Evolutionary conservation across 2,888 invertebrate species (phyloP).

Genomic region (Hoplodrina ambigua): DNA sequence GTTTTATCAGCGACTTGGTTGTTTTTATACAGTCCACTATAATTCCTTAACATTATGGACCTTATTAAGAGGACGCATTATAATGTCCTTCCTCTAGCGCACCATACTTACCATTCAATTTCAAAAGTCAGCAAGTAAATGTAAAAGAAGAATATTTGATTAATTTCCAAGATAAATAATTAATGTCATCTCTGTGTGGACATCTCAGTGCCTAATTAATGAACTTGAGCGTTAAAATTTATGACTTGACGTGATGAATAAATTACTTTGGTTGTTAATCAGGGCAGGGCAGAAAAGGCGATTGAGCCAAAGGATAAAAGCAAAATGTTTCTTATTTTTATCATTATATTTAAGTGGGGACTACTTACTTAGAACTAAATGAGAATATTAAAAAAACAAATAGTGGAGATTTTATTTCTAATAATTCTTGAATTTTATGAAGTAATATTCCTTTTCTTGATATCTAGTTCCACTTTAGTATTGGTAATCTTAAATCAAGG

Average conservation of each 20-base stretch:
- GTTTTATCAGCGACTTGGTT: too few relatives aligned
- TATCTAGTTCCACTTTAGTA: neutral
- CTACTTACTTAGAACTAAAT: neutral
- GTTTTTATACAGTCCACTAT: too few relatives aligned
- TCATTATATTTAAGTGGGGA: conserved; percentile 3
- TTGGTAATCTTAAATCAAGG: neutral
- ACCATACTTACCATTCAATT: neutral
- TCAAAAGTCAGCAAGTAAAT: neutral
- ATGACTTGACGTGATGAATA: conserved; percentile 55
- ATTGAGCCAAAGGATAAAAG: conserved; percentile 37
- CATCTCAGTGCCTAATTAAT: conserved; percentile 55
- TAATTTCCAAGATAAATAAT: conserved; percentile 51
- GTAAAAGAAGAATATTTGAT: conserved; percentile 29
- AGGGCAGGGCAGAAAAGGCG: conserved; percentile 38
- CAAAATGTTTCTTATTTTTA: conserved; percentile 17
- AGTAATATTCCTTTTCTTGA: too few relatives aligned
- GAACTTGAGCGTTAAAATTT: conserved; percentile 51
- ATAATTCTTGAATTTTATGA: neutral
- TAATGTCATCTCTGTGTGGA: conserved; percentile 40
- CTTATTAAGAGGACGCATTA: neutral
- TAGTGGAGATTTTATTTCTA: conserved; percentile 2
- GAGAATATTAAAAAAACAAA: neutral
- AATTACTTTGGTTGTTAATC: conserved; percentile 55
- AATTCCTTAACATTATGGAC: too few relatives aligned
- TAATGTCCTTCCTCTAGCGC: neutral